Conservation (phyloP, 2,113 vertebrate species). For the Psittacula cyanocephala region DNA sequence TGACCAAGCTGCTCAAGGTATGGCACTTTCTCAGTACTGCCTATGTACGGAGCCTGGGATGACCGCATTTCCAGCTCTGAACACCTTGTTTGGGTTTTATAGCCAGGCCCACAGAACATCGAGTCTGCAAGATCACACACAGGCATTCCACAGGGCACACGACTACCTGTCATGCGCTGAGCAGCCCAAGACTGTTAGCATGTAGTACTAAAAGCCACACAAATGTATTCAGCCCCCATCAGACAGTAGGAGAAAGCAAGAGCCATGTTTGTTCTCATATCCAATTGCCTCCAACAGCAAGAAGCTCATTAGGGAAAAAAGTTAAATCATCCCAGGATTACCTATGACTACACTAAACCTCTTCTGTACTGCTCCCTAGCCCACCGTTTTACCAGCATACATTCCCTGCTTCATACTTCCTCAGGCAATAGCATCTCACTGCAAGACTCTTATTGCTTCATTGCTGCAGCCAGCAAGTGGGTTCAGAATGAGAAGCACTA, state of each 20-base stretch:
- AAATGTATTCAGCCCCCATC: neutral
- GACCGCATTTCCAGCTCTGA: neutral
- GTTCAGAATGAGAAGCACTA: neutral
- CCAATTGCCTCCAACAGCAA: neutral
- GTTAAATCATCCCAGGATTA: neutral
- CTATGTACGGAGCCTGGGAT: neutral
- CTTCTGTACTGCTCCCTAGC: neutral
- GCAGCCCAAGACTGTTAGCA: neutral
- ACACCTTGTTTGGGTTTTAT: neutral
- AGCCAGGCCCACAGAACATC: neutral
- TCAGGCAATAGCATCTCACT: neutral
- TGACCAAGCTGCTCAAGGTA: neutral
- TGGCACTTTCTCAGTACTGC: accelerated
- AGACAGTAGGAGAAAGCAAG: neutral
- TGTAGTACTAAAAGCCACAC: neutral
- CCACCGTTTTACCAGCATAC: neutral
- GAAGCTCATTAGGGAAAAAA: neutral
- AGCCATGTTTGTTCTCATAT: neutral
- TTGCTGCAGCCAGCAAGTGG: neutral
- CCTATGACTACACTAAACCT: neutral
- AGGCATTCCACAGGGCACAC: neutral
- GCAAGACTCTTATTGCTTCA: neutral
- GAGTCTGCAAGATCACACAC: neutral
- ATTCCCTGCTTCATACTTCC: neutral
- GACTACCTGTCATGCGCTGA: neutral